Evolutionary conservation across 2,888 invertebrate genomes (phyloP).

Genomic region (Escarpia spicata): DNA sequence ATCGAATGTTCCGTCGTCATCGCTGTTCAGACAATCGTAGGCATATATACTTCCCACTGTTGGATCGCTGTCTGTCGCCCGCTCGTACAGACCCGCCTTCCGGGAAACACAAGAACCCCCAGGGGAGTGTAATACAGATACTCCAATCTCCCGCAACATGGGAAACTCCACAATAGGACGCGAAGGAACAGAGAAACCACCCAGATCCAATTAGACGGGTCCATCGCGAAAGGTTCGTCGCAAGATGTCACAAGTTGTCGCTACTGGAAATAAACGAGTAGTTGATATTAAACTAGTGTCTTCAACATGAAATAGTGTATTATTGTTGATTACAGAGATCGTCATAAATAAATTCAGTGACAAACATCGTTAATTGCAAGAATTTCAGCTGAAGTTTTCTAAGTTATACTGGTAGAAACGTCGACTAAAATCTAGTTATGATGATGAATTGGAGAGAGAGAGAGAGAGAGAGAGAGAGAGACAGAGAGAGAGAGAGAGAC

Average conservation of each 20-base stretch:
- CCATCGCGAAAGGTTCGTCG: not conserved
- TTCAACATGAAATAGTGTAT: not conserved
- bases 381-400: too few relatives aligned
- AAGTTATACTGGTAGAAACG: too few relatives aligned
- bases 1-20: not conserved
- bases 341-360: not conserved
- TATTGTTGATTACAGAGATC: not conserved
- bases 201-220: not conserved
- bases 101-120: not conserved
- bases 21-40: not conserved
- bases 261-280: not conserved
- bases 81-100: not conserved
- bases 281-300: not conserved
- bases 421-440: too few relatives aligned
- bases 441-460: too few relatives aligned
- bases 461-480: too few relatives aligned
- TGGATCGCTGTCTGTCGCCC: not conserved
- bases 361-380: too few relatives aligned
- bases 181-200: not conserved
- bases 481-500: too few relatives aligned
- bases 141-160: not conserved
- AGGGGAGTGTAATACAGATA: not conserved
- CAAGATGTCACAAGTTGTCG: not conserved
- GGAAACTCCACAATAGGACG: not conserved
- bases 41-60: not conserved